Conservation (phyloP, 2,888 invertebrate species). For the Epinotia nisella region DNA sequence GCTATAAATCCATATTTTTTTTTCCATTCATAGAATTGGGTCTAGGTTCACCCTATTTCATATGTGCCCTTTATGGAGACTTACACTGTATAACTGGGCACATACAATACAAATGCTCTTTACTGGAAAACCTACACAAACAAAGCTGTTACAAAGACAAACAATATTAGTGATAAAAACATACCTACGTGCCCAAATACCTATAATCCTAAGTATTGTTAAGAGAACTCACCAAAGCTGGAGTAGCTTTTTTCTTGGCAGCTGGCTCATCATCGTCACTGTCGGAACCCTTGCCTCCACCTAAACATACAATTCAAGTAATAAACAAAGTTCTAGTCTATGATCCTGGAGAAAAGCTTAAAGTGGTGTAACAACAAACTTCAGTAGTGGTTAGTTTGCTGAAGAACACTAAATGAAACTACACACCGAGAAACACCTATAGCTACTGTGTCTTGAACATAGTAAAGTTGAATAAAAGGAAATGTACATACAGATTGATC, state of each 20-base stretch:
- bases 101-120: too few species aligned
- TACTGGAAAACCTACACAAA: too few species aligned
- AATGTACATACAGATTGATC: constrained; percentile 77
- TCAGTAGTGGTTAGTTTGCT: constrained; percentile 47
- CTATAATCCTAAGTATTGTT: too few species aligned
- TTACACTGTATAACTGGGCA: too few species aligned
- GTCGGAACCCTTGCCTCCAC: constrained; percentile 89
- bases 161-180: too few species aligned
- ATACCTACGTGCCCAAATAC: too few species aligned
- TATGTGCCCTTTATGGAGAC: too few species aligned
- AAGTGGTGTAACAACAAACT: constrained; percentile 40
- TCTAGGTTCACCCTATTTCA: too few species aligned
- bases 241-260: constrained; percentile 88
- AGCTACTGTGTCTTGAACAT: constrained; percentile 69
- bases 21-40: too few species aligned
- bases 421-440: constrained; percentile 74
- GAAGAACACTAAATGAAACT: constrained; percentile 62
- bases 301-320: constrained; percentile 62
- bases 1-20: too few species aligned
- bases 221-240: constrained; percentile 78
- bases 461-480: constrained; percentile 60
- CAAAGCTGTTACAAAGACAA: too few species aligned
- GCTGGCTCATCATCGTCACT: constrained; percentile 94
- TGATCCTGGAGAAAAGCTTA: constrained; percentile 16
- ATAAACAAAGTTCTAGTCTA: neutral